These are phyloP conservation scores for Trachurus trachurus DNA, from an alignment of 2,797 vertebrate genomes.

Conservation along the genomic window DNA sequence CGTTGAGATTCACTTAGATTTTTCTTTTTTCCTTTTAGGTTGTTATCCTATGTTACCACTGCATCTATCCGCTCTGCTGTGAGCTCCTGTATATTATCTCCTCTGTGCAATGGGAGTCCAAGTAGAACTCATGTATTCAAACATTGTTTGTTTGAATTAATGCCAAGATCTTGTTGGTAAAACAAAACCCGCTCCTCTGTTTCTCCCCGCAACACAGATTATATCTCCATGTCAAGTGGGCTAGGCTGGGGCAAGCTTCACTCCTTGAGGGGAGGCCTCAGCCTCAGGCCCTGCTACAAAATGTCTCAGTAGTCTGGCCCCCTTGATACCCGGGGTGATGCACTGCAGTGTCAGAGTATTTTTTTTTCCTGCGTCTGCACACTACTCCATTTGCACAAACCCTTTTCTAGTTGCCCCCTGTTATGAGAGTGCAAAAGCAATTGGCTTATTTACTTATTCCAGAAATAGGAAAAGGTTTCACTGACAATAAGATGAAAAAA, in stretches of 20 bases:
- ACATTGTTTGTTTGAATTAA: slow-evolving; percentile 62
- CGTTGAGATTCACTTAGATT: slow-evolving; percentile 47
- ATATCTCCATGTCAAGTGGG: slow-evolving; percentile 72
- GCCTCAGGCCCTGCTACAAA: slow-evolving; percentile 55
- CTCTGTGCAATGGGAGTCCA: slow-evolving; percentile 51
- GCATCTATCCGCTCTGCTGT: slow-evolving; percentile 28
- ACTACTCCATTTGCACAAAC: slow-evolving; percentile 58
- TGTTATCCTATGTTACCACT: slow-evolving; percentile 49
- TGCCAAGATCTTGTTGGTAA: slow-evolving; percentile 52
- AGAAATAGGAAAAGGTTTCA: too few relatives aligned
- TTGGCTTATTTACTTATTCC: slow-evolving; percentile 70
- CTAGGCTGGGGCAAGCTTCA: slow-evolving; percentile 29
- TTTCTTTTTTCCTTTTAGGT: slow-evolving; percentile 37
- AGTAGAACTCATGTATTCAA: slow-evolving; percentile 57
- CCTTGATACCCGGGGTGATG: slow-evolving; percentile 55
- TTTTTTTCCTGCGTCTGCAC: slow-evolving; percentile 38
- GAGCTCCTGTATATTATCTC: slow-evolving; percentile 44
- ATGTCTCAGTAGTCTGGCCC: slow-evolving; percentile 40
- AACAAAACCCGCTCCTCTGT: slow-evolving; percentile 50
- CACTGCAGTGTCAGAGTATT: slow-evolving; percentile 45
- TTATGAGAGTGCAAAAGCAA: slow-evolving; percentile 58
- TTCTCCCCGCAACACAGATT: slow-evolving; percentile 61
- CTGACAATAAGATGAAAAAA: slow-evolving; percentile 55
- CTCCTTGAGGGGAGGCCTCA: slow-evolving; percentile 33
- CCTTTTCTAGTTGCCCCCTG: slow-evolving; percentile 31